Base-by-base conservation (phyloP, 2,113 vertebrate genomes). In the Psilopogon haemacephalus region DNA sequence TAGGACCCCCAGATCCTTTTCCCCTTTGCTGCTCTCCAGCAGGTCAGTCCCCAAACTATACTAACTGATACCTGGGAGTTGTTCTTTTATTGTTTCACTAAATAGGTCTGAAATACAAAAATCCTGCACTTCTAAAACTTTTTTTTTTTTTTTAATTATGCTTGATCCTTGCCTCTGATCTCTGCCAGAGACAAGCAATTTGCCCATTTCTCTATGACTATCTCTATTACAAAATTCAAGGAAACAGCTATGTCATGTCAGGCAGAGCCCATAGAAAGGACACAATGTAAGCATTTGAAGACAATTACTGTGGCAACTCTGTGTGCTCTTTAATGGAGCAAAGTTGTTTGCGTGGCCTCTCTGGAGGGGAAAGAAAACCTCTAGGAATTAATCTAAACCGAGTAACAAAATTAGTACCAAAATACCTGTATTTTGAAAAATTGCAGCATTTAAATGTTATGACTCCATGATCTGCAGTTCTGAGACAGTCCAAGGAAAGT, bases 391-490 rank as follows among this genome's bases (percentile, higher is more conserved):
- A 5, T 28, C 27, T 63, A 26, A 58, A 35, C 24, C 48, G 52
- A 67, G 54, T 37, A 35, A 44, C 42, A 44, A 44, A 28, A 6
- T 24, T 64, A n/a, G 8, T 23, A 32, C 42, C 18, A 32, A 52
- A 83, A 68, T 55, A 63, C 12, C 21, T 56, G 6, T 40, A 5
- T n/a, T 2, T 3, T 69, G 60, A 60, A 60, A 71, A 26, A 42
- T 17, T 26, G 2, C 3, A 37, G 38, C 23, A 79, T 30, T 33
- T 88, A 46, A 72, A 32, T 85, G 9, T 56, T 88, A 33, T 1
- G 3, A 80, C 23, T 83, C 3, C 0, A 0, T 58, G 38, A n/a
- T 7, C 8, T 40, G 11, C 10, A 32, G 24, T 69, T 69, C 10
- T 56, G 63, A 35, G 35, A 15, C 11, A 79, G 15, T 60, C 32